Percentiles rank a stretch among this genome's conserved stretches.
Evolutionary conservation across 2,888 invertebrate species (phyloP).

Genomic region (Cylloceria caligata): DNA sequence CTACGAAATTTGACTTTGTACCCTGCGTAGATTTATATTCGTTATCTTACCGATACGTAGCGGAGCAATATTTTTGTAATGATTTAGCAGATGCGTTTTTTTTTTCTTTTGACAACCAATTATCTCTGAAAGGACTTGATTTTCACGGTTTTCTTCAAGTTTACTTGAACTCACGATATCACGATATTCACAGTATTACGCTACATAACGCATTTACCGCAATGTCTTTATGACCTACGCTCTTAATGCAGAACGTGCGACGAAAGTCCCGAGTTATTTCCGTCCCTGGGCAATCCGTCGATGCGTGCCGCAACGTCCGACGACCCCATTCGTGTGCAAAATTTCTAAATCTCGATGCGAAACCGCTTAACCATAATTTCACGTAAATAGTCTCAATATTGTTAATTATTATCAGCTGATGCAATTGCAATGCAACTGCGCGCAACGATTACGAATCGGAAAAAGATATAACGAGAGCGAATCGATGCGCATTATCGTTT

Average conservation of each 20-base stretch:
- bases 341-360: conserved; percentile 36
- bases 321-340: conserved; percentile 70
- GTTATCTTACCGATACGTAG: neutral
- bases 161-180: too few relatives aligned
- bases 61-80: neutral
- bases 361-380: conserved; percentile 4
- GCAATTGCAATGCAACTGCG: neutral
- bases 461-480: neutral
- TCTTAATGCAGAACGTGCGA: conserved; percentile 50
- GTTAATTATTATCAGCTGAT: neutral
- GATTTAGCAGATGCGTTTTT: neutral
- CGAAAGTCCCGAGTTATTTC: conserved; percentile 75
- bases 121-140: too few relatives aligned
- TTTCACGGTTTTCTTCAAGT: too few relatives aligned
- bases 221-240: conserved; percentile 77
- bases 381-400: neutral
- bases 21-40: neutral
- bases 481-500: conserved; percentile 3
- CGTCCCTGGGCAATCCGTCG: conserved; percentile 75
- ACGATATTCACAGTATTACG: neutral
- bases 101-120: too few relatives aligned
- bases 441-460: conserved; percentile 7
- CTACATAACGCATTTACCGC: conserved; percentile 28
- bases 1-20: neutral
- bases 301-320: conserved; percentile 80